phyloP scores from a whole-genome alignment of 1,140 invertebrate genomes.

The Drosophila pseudoananassae region DNA sequence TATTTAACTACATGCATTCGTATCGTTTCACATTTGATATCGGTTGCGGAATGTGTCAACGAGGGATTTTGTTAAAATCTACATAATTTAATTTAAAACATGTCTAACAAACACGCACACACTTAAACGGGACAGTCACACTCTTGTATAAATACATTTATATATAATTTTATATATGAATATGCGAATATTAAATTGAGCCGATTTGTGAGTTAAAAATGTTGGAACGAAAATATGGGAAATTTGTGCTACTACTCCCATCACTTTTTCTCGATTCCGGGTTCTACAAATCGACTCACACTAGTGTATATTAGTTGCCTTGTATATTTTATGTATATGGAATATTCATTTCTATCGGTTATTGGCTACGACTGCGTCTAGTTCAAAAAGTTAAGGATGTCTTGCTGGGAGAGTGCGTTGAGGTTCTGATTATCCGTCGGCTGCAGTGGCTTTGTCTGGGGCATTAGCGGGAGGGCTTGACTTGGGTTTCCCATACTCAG shows the following conservation, averaged over 20 bases:
- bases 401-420: constrained; percentile 77
- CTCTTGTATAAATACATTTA: constrained; percentile 32
- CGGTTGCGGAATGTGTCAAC: constrained; percentile 49
- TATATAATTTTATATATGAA: constrained; percentile 38
- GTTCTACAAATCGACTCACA: not conserved
- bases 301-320: constrained; percentile 7
- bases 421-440: constrained; percentile 72
- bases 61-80: constrained; percentile 43
- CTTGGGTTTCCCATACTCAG: constrained; percentile 51
- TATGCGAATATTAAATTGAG: constrained; percentile 2
- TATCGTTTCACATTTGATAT: constrained; percentile 44
- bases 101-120: constrained; percentile 45
- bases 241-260: not conserved
- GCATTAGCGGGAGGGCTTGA: constrained; percentile 47
- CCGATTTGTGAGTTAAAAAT: constrained; percentile 2
- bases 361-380: constrained; percentile 54
- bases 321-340: constrained; percentile 28
- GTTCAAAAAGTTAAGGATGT: constrained; percentile 81
- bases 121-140: constrained; percentile 43
- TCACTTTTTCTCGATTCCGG: not conserved
- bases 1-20: constrained; percentile 47
- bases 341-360: constrained; percentile 43
- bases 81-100: constrained; percentile 52
- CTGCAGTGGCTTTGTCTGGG: constrained; percentile 47
- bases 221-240: no score